Evolutionary conservation across 2,797 vertebrate species (phyloP).

Genomic region (Halcyon leucocephala): DNA sequence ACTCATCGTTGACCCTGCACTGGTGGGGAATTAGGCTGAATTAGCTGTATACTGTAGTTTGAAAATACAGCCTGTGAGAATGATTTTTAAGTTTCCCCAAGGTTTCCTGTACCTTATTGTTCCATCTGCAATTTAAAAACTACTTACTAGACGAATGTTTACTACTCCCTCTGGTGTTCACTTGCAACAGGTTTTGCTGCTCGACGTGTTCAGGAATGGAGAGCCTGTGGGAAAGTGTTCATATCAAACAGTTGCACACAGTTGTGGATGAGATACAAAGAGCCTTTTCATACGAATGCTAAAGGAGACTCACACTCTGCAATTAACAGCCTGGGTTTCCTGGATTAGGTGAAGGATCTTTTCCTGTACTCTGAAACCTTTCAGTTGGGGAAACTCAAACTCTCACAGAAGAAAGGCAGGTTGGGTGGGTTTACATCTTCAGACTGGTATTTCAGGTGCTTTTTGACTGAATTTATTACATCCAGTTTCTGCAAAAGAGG

Average conservation of each 20-base stretch:
- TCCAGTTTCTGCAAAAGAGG: background rate
- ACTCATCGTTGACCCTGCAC: background rate
- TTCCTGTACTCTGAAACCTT: background rate
- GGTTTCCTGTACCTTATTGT: background rate
- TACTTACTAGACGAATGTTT: background rate
- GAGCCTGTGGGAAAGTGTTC: background rate
- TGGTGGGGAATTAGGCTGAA: background rate
- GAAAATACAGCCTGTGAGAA: background rate
- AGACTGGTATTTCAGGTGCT: slow-evolving; percentile 5
- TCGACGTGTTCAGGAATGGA: rapidly evolving
- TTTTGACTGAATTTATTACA: background rate
- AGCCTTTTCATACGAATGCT: background rate
- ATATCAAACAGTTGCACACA: background rate
- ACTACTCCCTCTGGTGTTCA: slow-evolving; percentile 41
- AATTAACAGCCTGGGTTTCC: background rate
- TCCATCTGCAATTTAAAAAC: background rate
- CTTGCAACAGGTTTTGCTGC: background rate
- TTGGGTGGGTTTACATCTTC: slow-evolving; percentile 31
- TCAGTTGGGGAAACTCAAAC: background rate
- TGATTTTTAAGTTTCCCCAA: background rate
- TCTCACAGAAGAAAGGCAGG: slow-evolving; percentile 34
- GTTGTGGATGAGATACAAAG: background rate
- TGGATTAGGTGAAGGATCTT: background rate
- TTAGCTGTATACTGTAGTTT: background rate
- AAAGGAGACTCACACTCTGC: background rate